A percentile compares a stretch with the other conserved stretches of the same genome.
These are phyloP conservation scores for Panagrolaimus sp. DNA, from an alignment of 1,140 invertebrate species.

Conservation along the genomic window DNA sequence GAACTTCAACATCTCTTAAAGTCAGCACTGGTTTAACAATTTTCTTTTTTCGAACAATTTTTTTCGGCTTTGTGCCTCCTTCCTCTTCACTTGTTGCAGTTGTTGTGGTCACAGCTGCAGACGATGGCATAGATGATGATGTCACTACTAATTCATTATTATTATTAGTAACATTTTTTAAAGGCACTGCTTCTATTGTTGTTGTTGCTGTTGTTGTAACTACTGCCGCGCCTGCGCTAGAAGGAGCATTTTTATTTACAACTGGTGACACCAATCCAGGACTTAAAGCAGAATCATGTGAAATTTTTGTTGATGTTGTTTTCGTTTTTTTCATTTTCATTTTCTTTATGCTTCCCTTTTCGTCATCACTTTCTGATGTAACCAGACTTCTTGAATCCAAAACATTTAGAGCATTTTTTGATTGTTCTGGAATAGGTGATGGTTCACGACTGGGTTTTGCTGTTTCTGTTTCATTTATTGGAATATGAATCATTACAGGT, in stretches of 20 bases:
- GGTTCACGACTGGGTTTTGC: not conserved
- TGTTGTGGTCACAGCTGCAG: not conserved
- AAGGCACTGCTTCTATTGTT: not conserved
- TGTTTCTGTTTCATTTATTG: not conserved
- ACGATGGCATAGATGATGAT: not conserved
- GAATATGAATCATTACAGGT: not conserved
- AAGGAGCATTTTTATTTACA: not conserved
- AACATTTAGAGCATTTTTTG: not conserved
- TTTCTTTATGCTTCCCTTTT: not conserved
- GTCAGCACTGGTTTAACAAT: not conserved
- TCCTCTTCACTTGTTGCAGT: not conserved
- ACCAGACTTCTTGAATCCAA: not conserved
- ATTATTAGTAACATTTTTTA: too few species aligned
- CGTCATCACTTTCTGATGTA: slow-evolving; percentile 3
- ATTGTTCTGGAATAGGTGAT: not conserved
- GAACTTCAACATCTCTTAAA: not conserved
- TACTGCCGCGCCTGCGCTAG: too few species aligned
- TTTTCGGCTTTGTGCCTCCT: slow-evolving; percentile 1
- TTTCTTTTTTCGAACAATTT: slow-evolving; percentile 13
- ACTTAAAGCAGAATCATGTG: slow-evolving; percentile 11
- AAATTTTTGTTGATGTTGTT: slow-evolving; percentile 7
- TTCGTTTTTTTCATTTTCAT: not conserved
- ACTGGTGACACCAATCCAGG: not conserved
- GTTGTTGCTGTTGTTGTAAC: not conserved
- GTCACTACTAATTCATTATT: too few species aligned